Percentiles rank a stretch among this genome's conserved stretches.
Evolutionary conservation across 2,113 vertebrate species (phyloP).

Genomic region (Alces alces): DNA sequence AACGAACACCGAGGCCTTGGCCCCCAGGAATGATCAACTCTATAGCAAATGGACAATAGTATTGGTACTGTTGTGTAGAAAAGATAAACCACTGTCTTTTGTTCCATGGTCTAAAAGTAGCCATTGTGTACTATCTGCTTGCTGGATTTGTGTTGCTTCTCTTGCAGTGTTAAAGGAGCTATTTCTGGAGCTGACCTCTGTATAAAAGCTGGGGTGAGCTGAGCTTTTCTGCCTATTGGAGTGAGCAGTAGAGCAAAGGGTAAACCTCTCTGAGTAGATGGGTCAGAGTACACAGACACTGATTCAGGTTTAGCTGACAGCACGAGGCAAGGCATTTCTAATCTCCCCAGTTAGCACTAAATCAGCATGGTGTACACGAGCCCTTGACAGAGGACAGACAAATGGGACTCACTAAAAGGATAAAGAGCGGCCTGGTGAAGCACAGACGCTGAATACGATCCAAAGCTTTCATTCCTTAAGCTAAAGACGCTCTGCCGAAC

Average conservation of each 20-base stretch:
- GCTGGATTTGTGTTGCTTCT: conserved; percentile 70
- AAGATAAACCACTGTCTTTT: conserved; percentile 31
- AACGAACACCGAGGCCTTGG: neutral
- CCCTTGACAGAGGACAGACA: conserved; percentile 75
- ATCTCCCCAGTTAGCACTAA: conserved; percentile 78
- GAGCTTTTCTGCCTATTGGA: conserved; percentile 79
- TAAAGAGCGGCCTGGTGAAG: conserved; percentile 71
- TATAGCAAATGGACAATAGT: neutral
- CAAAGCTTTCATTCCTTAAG: conserved; percentile 14
- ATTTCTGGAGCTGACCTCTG: conserved; percentile 76
- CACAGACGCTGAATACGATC: neutral
- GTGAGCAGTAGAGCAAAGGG: conserved; percentile 75
- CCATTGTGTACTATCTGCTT: conserved; percentile 56
- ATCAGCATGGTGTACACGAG: conserved; percentile 71
- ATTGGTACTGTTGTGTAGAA: neutral
- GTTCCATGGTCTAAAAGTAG: neutral
- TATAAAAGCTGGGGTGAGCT: conserved; percentile 74
- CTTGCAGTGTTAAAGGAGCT: conserved; percentile 74
- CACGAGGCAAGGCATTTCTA: conserved; percentile 73
- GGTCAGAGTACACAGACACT: conserved; percentile 71
- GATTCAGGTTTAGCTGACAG: conserved; percentile 75
- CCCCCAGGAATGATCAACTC: neutral
- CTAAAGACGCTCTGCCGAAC: neutral
- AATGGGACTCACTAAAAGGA: conserved; percentile 75
- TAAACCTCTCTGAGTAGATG: conserved; percentile 72